Evolutionary conservation across 2,113 vertebrate species (phyloP).

Genomic region (Paradisaea rubra): DNA sequence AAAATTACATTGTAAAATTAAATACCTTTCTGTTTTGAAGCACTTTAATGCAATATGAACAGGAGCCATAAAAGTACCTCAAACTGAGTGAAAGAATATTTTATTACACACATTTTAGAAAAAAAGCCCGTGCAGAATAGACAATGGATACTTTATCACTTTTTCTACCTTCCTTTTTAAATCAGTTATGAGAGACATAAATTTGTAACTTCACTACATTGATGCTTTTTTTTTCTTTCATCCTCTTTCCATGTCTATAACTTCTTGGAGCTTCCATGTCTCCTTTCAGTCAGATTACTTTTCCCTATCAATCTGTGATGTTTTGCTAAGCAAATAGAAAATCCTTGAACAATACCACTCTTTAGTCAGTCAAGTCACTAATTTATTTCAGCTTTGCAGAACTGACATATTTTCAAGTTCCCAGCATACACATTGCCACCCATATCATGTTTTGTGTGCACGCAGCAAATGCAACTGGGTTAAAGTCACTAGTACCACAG

Average conservation of each 20-base stretch:
- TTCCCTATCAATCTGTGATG: background rate
- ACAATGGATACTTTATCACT: background rate
- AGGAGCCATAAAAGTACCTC: background rate
- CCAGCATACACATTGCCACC: fast-evolving
- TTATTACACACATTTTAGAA: background rate
- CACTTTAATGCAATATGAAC: background rate
- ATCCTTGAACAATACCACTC: background rate
- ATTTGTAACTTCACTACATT: background rate
- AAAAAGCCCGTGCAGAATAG: background rate
- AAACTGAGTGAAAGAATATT: background rate
- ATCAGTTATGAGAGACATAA: background rate
- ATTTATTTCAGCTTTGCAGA: background rate
- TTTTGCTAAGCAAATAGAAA: background rate
- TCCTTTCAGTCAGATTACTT: background rate
- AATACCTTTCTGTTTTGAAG: background rate
- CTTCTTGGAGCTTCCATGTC: background rate
- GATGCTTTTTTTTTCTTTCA: background rate
- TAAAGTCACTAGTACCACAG: background rate
- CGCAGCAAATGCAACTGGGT: background rate
- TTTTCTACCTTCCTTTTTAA: background rate
- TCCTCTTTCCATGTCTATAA: background rate
- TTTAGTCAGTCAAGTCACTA: background rate
- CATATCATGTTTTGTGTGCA: background rate
- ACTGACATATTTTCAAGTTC: background rate
- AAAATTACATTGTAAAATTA: background rate